Percentiles rank a stretch among this genome's conserved stretches.
These are phyloP conservation scores for Tenthredo mesomela DNA, from an alignment of 2,888 invertebrate genomes.

Conservation along the genomic window DNA sequence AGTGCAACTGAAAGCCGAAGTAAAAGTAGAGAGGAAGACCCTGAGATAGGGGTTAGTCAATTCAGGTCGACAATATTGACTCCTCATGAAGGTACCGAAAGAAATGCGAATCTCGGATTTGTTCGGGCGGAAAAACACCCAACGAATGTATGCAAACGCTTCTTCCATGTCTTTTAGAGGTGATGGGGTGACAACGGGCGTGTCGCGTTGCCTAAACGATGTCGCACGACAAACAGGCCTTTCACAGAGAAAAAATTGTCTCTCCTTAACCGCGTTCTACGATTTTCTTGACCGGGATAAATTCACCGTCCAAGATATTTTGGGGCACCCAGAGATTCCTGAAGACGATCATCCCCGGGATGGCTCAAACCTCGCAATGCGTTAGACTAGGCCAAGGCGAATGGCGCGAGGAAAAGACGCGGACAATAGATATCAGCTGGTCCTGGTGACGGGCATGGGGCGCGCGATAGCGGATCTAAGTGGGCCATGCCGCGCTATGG, in stretches of 20 bases:
- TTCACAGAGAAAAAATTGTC: conserved; percentile 30
- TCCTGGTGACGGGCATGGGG: conserved; percentile 63
- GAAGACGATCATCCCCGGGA: neutral
- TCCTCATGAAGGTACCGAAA: conserved; percentile 57
- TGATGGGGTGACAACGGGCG: conserved; percentile 77
- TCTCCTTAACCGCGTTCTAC: neutral
- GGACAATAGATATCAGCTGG: conserved; percentile 74
- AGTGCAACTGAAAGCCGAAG: neutral
- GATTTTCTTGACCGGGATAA: conserved; percentile 5
- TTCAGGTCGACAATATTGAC: conserved; percentile 59
- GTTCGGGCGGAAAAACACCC: conserved; percentile 76
- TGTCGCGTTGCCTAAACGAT: conserved; percentile 64
- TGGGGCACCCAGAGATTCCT: neutral
- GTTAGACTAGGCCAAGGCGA: conserved; percentile 15
- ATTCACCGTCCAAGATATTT: neutral
- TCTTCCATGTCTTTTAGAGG: conserved; percentile 70
- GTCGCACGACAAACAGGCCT: conserved; percentile 53
- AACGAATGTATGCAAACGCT: conserved; percentile 77
- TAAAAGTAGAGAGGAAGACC: conserved; percentile 35
- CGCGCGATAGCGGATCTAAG: conserved; percentile 77
- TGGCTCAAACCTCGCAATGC: neutral
- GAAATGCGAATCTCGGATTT: conserved; percentile 69
- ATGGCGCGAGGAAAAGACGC: conserved; percentile 48
- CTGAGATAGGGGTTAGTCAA: conserved; percentile 55
- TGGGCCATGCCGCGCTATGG: conserved; percentile 77